phyloP scores from a whole-genome alignment of 2,113 vertebrate species.

The Ceyx melanurus region DNA sequence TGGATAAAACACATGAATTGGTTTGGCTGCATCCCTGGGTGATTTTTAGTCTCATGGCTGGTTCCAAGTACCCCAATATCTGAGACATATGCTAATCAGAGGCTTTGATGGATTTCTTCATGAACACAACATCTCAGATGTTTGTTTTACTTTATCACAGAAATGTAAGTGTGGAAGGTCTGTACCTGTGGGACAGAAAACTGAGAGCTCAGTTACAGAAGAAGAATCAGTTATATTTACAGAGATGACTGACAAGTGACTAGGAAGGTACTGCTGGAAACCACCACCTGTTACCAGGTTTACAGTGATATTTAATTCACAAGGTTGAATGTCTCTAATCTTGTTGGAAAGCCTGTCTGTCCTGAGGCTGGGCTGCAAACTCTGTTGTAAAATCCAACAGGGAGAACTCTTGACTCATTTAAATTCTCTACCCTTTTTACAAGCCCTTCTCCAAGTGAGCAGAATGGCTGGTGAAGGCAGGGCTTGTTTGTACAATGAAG shows the following conservation, averaged over 20 bases:
- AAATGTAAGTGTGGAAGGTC: not conserved
- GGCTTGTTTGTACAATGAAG: not conserved
- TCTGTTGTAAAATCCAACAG: not conserved
- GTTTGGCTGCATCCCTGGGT: not conserved
- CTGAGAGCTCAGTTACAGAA: not conserved
- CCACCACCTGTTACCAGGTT: fast-evolving
- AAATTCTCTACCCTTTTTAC: not conserved
- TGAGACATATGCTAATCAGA: not conserved
- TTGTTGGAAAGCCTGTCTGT: not conserved
- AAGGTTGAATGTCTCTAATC: not conserved
- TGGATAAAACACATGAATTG: not conserved
- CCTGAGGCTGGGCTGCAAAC: not conserved
- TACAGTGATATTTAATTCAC: not conserved
- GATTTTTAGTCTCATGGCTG: not conserved
- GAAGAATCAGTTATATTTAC: not conserved
- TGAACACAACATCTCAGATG: not conserved
- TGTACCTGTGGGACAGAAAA: not conserved
- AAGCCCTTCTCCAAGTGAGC: not conserved
- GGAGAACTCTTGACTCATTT: not conserved
- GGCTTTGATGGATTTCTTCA: not conserved
- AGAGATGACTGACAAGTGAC: not conserved
- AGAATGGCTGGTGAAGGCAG: not conserved
- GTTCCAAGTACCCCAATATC: not conserved
- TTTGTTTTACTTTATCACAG: not conserved
- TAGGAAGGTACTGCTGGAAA: not conserved